These are phyloP conservation scores for Micromussa lordhowensis DNA, from an alignment of 92 coral and sea anemone species.

Conservation along the genomic window DNA sequence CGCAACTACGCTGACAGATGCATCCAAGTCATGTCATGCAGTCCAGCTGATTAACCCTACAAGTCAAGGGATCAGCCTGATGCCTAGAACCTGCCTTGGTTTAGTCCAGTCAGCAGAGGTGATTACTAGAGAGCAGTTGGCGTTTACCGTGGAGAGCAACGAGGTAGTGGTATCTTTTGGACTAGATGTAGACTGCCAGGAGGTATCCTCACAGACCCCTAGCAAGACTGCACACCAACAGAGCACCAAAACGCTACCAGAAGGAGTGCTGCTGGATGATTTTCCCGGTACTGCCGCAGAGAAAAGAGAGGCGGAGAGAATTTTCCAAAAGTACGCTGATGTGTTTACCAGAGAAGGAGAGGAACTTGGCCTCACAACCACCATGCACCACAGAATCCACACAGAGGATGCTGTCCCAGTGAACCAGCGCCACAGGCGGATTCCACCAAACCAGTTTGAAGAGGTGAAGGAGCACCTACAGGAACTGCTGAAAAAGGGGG, in stretches of 20 bases:
- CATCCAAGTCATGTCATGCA: constrained; percentile 53
- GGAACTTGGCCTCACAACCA: constrained; percentile 51
- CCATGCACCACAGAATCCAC: constrained; percentile 43
- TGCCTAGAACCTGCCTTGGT: constrained; percentile 62
- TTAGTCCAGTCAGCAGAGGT: constrained; percentile 38
- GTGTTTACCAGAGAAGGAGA: constrained; percentile 45
- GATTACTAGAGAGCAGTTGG: constrained; percentile 4
- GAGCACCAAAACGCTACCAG: constrained; percentile 15
- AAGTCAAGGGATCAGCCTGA: constrained; percentile 54
- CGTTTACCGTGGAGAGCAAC: background rate
- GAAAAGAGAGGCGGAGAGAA: constrained; percentile 44
- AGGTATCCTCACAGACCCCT: constrained; percentile 47
- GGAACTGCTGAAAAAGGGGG: constrained; percentile 53
- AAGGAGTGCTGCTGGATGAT: constrained; percentile 45
- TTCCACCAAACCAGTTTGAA: constrained; percentile 1
- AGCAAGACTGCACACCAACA: constrained; percentile 22
- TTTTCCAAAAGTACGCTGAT: constrained; percentile 53
- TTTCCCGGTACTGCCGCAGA: constrained; percentile 60
- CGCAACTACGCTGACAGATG: constrained; percentile 54
- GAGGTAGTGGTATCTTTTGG: constrained; percentile 70
- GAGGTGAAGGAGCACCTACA: constrained; percentile 69
- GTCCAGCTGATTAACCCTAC: constrained; percentile 61
- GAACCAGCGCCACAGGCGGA: constrained; percentile 44
- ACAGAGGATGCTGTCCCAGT: constrained; percentile 56
- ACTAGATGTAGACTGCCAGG: constrained; percentile 50